A percentile compares a stretch with the other conserved stretches of the same genome.
phyloP scores from a whole-genome alignment of 2,113 vertebrate species.

The Pangasianodon hypophthalmus region DNA sequence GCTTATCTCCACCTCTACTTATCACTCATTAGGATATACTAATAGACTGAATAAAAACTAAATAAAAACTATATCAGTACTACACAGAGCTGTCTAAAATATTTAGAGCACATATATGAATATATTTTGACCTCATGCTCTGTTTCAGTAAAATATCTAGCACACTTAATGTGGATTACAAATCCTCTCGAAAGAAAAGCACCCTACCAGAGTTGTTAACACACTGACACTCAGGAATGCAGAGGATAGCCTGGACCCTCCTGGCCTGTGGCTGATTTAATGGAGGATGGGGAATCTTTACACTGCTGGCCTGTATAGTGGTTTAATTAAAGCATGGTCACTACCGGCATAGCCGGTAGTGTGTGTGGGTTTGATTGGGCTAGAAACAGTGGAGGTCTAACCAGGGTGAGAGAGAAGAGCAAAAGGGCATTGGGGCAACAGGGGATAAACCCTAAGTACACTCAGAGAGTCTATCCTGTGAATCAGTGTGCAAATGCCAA shows the following conservation, averaged over 20 bases:
- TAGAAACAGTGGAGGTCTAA: slow-evolving; percentile 1
- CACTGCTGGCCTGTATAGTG: slow-evolving; percentile 2
- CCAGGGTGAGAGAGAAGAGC: slow-evolving; percentile 39
- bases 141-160: slow-evolving; percentile 30
- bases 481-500: slow-evolving; percentile 42
- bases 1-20: not conserved
- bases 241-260: slow-evolving; percentile 32
- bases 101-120: not conserved
- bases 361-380: slow-evolving; percentile 60
- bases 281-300: slow-evolving; percentile 30
- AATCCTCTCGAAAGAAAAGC: not conserved
- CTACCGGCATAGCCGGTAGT: slow-evolving; percentile 58
- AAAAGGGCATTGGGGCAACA: slow-evolving; percentile 53
- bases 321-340: slow-evolving; percentile 68
- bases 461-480: slow-evolving; percentile 49
- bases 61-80: not conserved
- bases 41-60: not conserved
- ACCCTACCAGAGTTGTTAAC: slow-evolving; percentile 9
- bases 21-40: not conserved
- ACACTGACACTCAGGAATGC: slow-evolving; percentile 63
- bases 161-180: slow-evolving; percentile 28
- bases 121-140: not conserved
- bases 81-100: not conserved
- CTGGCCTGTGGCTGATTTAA: slow-evolving; percentile 36
- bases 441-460: slow-evolving; percentile 47